Evolutionary conservation across 2,113 vertebrate genomes (phyloP).

Genomic region (Dinomys branickii): DNA sequence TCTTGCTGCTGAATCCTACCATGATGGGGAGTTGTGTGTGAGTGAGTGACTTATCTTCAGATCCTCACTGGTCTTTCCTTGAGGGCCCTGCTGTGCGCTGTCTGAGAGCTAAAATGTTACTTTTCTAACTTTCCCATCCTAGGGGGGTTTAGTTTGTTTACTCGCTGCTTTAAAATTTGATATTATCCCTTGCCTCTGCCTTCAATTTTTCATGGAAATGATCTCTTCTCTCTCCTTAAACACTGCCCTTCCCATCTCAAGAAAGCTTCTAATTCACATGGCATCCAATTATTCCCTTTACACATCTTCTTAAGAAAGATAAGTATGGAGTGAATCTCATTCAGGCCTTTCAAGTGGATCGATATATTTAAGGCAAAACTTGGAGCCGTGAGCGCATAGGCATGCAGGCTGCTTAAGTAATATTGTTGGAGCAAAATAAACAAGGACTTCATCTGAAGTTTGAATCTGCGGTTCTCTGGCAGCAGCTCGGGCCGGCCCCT

Average conservation of each 20-base stretch:
- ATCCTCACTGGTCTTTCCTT: not conserved
- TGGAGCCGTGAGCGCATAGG: not conserved
- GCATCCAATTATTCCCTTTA: not conserved
- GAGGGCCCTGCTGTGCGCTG: not conserved
- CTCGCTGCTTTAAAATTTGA: not conserved
- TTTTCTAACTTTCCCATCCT: not conserved
- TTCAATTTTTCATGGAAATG: constrained; percentile 16
- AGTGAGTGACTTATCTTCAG: not conserved
- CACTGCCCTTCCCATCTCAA: not conserved
- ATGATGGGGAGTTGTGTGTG: not conserved
- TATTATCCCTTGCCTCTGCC: not conserved
- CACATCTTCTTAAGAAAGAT: not conserved
- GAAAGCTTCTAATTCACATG: not conserved
- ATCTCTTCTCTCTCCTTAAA: constrained; percentile 2
- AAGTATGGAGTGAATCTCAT: not conserved
- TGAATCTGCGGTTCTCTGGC: not conserved
- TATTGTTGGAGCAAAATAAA: not conserved
- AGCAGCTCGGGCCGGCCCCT: not conserved
- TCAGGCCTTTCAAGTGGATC: not conserved
- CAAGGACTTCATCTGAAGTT: constrained; percentile 18
- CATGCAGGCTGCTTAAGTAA: not conserved
- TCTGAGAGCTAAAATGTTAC: not conserved
- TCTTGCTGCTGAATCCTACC: constrained; percentile 45
- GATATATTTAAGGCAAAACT: not conserved
- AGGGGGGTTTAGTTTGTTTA: not conserved